Base-by-base conservation (phyloP, 2,888 invertebrate genomes). In the Nemotelus nigrinus region DNA sequence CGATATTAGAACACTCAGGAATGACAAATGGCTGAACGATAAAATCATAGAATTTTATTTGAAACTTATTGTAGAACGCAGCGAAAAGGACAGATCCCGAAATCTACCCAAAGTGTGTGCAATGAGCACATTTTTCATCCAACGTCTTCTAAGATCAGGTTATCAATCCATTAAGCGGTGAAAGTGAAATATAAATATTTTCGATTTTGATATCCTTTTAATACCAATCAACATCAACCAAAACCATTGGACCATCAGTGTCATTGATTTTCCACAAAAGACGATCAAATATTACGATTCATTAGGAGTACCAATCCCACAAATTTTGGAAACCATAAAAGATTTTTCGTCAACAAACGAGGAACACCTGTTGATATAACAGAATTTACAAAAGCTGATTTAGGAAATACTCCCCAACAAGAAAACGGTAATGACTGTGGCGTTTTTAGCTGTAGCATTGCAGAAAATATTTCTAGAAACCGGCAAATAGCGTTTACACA, bases 21-120 rank as follows among this genome's bases (percentile, higher is more conserved):
- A 44, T 47, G 47, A 45, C 10, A 50, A 68, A 50, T 68, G 68
- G 68, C 68, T 44, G 10, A 45, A 47, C 10, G 65, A 65, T 5
- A 45, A 65, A 65, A 47, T 65, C n/a, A 65, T 44, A 65, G 45
- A 47, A 65, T 65, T 65, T n/a, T 65, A 65, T n/a, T 65, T 44
- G 47, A 65, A 47, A 8, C 47, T 65, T 8, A 10, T 65, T 39
- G 65, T 45, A 44, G 65, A 65, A 10, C 65, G 65, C 65, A 65
- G 65, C 47, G 65, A 65, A 65, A 44, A 65, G 47, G 63, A 63
- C 63, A 63, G 39, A 43, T 63, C 63, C 41, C 43, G 63, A 41
- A 63, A 63, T 63, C 41, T 63, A 63, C 63, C 63, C 41, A 39
- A 63, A 63, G 63, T 63, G 8, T 39, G 5, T 63, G 43, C 63